phyloP scores from a whole-genome alignment of 2,797 vertebrate species.

The Champsocephalus gunnari region DNA sequence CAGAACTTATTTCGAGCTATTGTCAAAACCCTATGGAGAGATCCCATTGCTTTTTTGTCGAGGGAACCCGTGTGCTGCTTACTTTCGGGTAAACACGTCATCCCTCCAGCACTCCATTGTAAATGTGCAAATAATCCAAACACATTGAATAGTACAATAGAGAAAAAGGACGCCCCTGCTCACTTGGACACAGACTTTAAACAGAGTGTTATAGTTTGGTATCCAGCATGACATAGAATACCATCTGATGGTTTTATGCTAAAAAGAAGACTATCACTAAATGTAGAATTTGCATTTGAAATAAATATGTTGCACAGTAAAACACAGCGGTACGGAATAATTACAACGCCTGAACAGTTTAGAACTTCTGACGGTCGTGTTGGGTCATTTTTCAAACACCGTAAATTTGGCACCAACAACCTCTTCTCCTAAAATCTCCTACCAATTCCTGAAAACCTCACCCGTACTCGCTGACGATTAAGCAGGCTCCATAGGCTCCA shows the following conservation, averaged over 20 bases:
- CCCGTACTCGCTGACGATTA: too few relatives aligned
- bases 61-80: too few relatives aligned
- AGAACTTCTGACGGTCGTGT: not conserved
- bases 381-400: slow-evolving; percentile 3
- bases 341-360: not conserved
- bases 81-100: too few relatives aligned
- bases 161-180: too few relatives aligned
- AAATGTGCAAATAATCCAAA: not conserved
- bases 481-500: too few relatives aligned
- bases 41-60: too few relatives aligned
- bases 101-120: not conserved
- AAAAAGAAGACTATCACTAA: not conserved
- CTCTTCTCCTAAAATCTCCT: too few relatives aligned
- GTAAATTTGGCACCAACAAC: not conserved
- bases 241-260: not conserved
- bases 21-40: too few relatives aligned
- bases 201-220: not conserved
- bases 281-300: not conserved
- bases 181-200: too few relatives aligned
- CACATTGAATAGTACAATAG: not conserved
- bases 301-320: not conserved
- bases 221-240: not conserved
- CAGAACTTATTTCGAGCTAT: too few relatives aligned
- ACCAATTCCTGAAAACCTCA: too few relatives aligned
- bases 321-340: too few relatives aligned